Conservation (phyloP, 2,888 invertebrate genomes). For the Crematogaster levior region DNA sequence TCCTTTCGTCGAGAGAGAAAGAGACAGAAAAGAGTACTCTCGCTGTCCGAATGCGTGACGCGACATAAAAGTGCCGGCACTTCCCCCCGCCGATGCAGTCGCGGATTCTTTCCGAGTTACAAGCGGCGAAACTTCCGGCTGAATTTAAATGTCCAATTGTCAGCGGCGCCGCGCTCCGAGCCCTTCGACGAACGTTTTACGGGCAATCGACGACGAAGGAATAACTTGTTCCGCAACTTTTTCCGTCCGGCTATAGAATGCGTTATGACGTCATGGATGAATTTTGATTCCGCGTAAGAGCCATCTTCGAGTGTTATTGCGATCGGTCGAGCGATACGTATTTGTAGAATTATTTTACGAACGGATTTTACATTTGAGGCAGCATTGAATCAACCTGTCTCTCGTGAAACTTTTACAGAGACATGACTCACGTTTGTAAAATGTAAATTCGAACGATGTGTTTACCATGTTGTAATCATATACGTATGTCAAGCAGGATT, state of each 20-base stretch:
- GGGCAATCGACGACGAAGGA: conserved; percentile 48
- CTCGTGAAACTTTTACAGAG: not conserved
- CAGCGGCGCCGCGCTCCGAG: conserved; percentile 30
- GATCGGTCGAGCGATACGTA: conserved; percentile 17
- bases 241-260: conserved; percentile 27
- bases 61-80: conserved; percentile 64
- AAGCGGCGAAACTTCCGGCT: conserved; percentile 66
- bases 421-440: not conserved
- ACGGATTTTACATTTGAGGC: not conserved
- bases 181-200: conserved; percentile 58
- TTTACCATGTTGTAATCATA: not conserved
- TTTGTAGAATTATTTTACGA: not conserved
- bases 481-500: not conserved
- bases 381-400: not conserved
- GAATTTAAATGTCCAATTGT: conserved; percentile 74
- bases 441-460: not conserved
- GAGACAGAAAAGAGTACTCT: not conserved
- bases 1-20: conserved; percentile 56
- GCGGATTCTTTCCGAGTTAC: conserved; percentile 62
- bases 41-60: conserved; percentile 48
- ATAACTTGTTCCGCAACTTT: conserved; percentile 51
- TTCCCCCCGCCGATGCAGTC: conserved; percentile 8
- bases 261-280: conserved; percentile 43
- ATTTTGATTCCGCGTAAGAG: conserved; percentile 34
- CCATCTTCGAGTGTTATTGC: conserved; percentile 7